Evolutionary conservation across 2,888 invertebrate genomes (phyloP), one percentile per base, ranked within the genome.

Genomic region (Synanthedon formicaeformis): DNA sequence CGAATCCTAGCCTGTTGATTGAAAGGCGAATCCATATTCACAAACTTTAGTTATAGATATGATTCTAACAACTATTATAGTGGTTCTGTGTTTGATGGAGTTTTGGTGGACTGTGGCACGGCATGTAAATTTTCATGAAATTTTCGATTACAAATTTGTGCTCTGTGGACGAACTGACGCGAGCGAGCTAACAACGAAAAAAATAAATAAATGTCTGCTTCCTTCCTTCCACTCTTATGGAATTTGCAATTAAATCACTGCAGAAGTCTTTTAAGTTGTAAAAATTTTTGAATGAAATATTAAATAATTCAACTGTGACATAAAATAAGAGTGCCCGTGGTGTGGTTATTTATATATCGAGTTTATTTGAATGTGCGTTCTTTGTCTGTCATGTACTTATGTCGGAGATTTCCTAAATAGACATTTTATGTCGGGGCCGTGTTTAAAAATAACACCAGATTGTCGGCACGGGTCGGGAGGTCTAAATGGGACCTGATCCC

Each of bases 371-470:
- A 77, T 78, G 71, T 83, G 80, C 80, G 80, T 83, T 82, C 79
- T 83, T 79, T 77, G 71, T 66, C 70, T 73, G 75, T 66, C 73
- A 78, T 78, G 75, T 80, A 81, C 78, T 61, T 78, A 71, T 69
- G 74, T 77, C 67, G 75, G 73, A 75, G 63, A 78, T 80, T 79
- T 83, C 82, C 67, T 78, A 84, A 84, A 85, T 78, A 79, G 78
- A 80, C 78, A 71, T 81, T 85, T 80, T 73, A 82, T 82, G 85
- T 82, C 81, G 84, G 77, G 81, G 76, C 71, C 78, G 80, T 66
- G 75, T 83, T 74, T 78, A 85, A 81, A 86, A 86, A 86, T 86
- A 86, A 86, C 84, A 79, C 77, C 75, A 74, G 71, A 69, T 76
- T 73, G 71, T 78, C 73, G 75, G 71, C 69, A 73, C 69, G 69